These are phyloP conservation scores for Phrynocephalus vlangalii DNA, from an alignment of 2,797 vertebrate species.

Conservation along the genomic window DNA sequence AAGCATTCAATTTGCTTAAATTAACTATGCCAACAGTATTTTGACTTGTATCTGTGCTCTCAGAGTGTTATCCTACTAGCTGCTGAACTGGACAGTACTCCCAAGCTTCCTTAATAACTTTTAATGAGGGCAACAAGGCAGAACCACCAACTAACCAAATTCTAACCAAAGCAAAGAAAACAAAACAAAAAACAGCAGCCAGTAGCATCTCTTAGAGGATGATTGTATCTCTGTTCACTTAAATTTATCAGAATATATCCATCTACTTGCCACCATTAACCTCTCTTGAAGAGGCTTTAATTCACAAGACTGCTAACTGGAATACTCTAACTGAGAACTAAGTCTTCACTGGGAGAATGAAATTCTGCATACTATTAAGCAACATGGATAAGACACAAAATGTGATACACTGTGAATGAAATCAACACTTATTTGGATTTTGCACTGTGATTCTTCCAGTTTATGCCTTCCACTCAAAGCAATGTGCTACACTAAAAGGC, in stretches of 20 bases:
- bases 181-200: slow-evolving; percentile 12
- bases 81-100: slow-evolving; percentile 8
- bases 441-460: not conserved
- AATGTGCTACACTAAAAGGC: not conserved
- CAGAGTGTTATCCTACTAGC: not conserved
- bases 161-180: slow-evolving; percentile 18
- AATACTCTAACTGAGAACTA: not conserved
- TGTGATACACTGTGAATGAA: not conserved
- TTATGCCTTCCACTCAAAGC: not conserved
- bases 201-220: not conserved
- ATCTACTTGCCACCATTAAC: not conserved
- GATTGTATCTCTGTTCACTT: not conserved
- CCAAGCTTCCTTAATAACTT: slow-evolving; percentile 11
- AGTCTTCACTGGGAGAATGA: not conserved
- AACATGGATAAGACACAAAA: not conserved
- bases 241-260: not conserved
- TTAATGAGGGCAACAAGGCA: not conserved
- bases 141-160: not conserved
- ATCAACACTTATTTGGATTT: not conserved
- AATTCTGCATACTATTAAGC: not conserved
- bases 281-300: not conserved
- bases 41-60: not conserved
- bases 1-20: too few relatives aligned
- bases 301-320: not conserved
- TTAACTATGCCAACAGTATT: too few relatives aligned